Evolutionary conservation across 2,797 vertebrate species (phyloP), one percentile per base, ranked within the genome.

Genomic region (Sciaenops ocellatus): DNA sequence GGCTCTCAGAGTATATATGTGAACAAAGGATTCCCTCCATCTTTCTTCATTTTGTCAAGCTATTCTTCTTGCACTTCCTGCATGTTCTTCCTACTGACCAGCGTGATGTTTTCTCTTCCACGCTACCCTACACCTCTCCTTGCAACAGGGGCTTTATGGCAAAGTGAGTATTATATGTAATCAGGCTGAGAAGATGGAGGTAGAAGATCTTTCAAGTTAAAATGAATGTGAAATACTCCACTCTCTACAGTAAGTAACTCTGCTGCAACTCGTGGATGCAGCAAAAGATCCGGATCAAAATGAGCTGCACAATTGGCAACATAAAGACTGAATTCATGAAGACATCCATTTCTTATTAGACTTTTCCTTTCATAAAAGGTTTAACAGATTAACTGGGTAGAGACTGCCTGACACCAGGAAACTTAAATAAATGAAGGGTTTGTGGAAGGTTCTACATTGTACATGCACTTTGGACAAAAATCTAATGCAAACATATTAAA

Each of bases 291-390:
- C 3, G 42, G 13, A 52, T 22, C 9, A 52, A 6, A 18, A 18
- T 30, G 26, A 30, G 18, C 26, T 17, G 26, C 15, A 18, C 7
- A 50, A 50, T 1, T 42, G 30, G 28, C 17, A 46, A 46, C 6
- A 3, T 5, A 4, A 24, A 24, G 24, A 22, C 26, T 47, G 20
- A 51, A 52, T 30, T 52, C 18, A 7, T 20, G 18, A 15, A 64
- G 46, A 56, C 50, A 48, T 46, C 24, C 10, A 7, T 26, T 22
- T 38, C 50, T 16, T 30, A 1, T 50, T 16, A 70, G 66, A 57
- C 51, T 30, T n/a, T 59, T 63, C 46, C 69, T 30, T 79, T 62
- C 28, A 48, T 42, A 34, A 63, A 76, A 54, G 38, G 30, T 64
- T 46, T 46, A 54, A 60, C 11, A 42, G 28, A 68, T 54, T 26